These are phyloP conservation scores for Perca fluviatilis DNA, from an alignment of 2,113 vertebrate genomes.

Conservation along the genomic window DNA sequence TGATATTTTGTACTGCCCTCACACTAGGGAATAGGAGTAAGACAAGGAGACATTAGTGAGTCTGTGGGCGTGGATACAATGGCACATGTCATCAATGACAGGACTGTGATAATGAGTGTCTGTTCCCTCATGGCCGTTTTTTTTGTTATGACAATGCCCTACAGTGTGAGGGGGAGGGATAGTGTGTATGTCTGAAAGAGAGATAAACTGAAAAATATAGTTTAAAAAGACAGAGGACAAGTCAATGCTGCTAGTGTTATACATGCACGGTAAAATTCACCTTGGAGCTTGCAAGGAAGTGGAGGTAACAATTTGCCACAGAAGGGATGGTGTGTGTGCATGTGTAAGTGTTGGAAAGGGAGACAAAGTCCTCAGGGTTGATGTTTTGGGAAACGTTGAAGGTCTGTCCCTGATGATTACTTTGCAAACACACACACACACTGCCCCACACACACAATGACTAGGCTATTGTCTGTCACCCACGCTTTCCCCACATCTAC, in stretches of 20 bases:
- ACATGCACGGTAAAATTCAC: conserved; percentile 83
- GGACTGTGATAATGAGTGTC: conserved; percentile 78
- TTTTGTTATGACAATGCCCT: conserved; percentile 40
- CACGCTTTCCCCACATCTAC: conserved; percentile 83
- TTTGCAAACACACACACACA: conserved; percentile 71
- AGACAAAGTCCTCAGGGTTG: conserved; percentile 47
- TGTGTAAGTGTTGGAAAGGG: conserved; percentile 20
- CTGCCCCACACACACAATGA: conserved; percentile 80
- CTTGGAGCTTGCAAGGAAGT: conserved; percentile 73
- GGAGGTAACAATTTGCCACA: conserved; percentile 87
- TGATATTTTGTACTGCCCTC: conserved; percentile 63
- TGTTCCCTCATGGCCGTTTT: conserved; percentile 67
- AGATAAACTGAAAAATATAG: conserved; percentile 36
- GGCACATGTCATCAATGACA: conserved; percentile 82
- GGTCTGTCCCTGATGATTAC: conserved; percentile 72
- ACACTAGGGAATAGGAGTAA: conserved; percentile 39
- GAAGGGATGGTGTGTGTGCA: conserved; percentile 4
- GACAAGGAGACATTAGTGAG: conserved; percentile 52
- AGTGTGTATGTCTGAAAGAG: conserved; percentile 23
- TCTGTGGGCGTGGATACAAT: conserved; percentile 57
- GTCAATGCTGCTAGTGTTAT: conserved; percentile 74
- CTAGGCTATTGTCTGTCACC: conserved; percentile 92
- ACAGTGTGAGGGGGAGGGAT: conserved; percentile 18
- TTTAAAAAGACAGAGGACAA: conserved; percentile 39
- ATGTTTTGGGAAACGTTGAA: conserved; percentile 60